phyloP scores from a whole-genome alignment of 2,797 vertebrate species.

The Petrocephalus sullivani region DNA sequence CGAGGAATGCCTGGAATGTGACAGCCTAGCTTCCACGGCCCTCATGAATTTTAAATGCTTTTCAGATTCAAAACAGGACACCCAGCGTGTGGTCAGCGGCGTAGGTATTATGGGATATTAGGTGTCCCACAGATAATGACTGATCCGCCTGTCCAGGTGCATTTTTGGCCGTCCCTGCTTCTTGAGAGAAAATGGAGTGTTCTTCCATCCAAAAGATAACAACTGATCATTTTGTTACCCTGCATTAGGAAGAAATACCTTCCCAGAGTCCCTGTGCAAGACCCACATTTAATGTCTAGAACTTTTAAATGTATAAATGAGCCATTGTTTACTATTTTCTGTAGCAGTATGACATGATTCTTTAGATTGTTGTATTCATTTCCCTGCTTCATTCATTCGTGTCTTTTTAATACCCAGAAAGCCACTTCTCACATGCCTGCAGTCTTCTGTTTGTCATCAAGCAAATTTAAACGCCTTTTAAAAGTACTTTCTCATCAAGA shows the following conservation, averaged over 20 bases:
- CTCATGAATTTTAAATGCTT: constrained; percentile 94
- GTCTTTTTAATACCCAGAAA: background rate
- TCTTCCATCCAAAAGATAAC: constrained; percentile 50
- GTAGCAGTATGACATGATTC: background rate
- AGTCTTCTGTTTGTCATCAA: background rate
- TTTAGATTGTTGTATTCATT: background rate
- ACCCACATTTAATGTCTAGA: constrained; percentile 47
- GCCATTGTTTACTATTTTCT: background rate
- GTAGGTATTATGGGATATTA: constrained; percentile 67
- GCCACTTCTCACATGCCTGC: background rate
- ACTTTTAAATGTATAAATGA: background rate
- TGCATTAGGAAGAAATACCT: constrained; percentile 49
- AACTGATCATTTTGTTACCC: constrained; percentile 56
- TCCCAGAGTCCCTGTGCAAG: constrained; percentile 44
- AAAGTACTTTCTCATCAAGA: background rate
- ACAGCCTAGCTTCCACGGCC: constrained; percentile 68
- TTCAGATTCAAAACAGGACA: constrained; percentile 78
- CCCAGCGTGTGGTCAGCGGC: constrained; percentile 64
- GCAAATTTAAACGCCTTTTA: background rate
- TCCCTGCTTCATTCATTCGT: background rate
- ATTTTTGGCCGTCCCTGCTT: constrained; percentile 66
- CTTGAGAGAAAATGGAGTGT: constrained; percentile 56
- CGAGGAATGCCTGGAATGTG: constrained; percentile 86
- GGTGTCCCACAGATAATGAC: constrained; percentile 78
- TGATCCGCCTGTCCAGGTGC: constrained; percentile 66